Percentiles rank a stretch among this genome's conserved stretches.
These are phyloP conservation scores for Lasioglossum pauxillum DNA, from an alignment of 2,888 invertebrate species.

Conservation along the genomic window DNA sequence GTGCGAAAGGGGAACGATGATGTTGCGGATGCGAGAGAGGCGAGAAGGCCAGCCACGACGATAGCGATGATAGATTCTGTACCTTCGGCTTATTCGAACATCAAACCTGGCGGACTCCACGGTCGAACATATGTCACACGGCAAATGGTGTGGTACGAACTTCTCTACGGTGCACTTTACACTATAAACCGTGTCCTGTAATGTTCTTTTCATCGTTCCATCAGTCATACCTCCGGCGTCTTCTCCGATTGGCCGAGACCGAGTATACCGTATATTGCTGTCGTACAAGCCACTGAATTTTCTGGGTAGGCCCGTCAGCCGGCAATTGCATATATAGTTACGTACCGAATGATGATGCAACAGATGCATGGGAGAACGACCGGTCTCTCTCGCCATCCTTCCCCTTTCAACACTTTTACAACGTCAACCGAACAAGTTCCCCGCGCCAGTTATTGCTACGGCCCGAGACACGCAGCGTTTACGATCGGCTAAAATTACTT, in stretches of 20 bases:
- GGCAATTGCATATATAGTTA: constrained; percentile 79
- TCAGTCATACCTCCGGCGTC: constrained; percentile 37
- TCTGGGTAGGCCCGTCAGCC: constrained; percentile 62
- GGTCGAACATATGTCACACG: constrained; percentile 68
- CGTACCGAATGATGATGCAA: constrained; percentile 71
- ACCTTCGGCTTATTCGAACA: constrained; percentile 51
- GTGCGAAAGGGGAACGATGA: constrained; percentile 14
- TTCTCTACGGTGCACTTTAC: constrained; percentile 63
- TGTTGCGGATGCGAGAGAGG: constrained; percentile 7
- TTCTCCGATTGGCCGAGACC: constrained; percentile 17
- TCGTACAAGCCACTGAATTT: constrained; percentile 61
- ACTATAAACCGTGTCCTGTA: constrained; percentile 74
- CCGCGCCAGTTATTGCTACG: not conserved
- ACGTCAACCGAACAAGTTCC: not conserved
- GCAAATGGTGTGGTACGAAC: constrained; percentile 56
- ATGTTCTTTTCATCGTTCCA: constrained; percentile 53
- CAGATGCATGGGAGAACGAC: constrained; percentile 30
- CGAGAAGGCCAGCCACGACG: not conserved
- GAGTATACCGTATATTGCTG: constrained; percentile 20
- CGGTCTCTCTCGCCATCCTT: not conserved
- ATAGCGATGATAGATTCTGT: constrained; percentile 67
- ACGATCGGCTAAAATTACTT: constrained; percentile 23
- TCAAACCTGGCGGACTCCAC: constrained; percentile 44
- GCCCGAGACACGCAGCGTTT: constrained; percentile 1
- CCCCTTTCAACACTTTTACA: constrained; percentile 25